phyloP scores from a whole-genome alignment of 2,113 vertebrate species.

The Dicerorhinus sumatrensis region DNA sequence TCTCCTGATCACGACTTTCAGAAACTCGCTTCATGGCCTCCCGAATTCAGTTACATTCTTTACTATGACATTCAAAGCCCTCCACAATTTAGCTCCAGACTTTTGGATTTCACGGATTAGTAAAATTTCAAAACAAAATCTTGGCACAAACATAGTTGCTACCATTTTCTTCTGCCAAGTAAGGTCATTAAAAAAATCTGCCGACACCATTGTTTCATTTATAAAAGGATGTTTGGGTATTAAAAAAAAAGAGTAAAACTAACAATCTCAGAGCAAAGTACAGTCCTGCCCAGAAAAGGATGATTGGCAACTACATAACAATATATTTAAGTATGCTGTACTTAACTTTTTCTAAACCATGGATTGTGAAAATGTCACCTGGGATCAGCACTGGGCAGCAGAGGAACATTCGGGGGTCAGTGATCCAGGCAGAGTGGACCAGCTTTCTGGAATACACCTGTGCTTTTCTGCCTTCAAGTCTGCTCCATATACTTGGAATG shows the following conservation, averaged over 20 bases:
- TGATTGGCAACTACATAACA: not conserved
- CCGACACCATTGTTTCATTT: conserved; percentile 13
- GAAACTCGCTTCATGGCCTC: not conserved
- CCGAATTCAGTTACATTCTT: not conserved
- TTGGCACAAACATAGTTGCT: conserved; percentile 17
- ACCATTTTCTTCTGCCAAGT: conserved; percentile 38
- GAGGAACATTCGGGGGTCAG: not conserved
- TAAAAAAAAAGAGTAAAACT: not conserved
- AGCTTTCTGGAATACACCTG: not conserved
- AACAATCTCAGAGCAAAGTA: not conserved
- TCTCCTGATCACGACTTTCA: conserved; percentile 24
- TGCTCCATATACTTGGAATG: not conserved
- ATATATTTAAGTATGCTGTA: not conserved
- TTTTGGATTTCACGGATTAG: conserved; percentile 31
- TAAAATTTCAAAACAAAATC: conserved; percentile 65
- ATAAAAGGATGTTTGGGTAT: conserved; percentile 18
- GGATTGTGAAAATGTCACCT: not conserved
- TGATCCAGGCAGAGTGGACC: not conserved
- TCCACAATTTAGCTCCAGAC: conserved; percentile 13
- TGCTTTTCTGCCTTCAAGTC: not conserved
- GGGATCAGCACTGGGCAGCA: not conserved
- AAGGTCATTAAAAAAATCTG: not conserved
- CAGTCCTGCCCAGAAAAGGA: conserved; percentile 8
- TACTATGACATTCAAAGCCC: not conserved
- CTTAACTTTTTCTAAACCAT: not conserved